A percentile compares a stretch with the other conserved stretches of the same genome.
Evolutionary conservation across 1,140 invertebrate species (phyloP).

Genomic region (Pogonomyrmex barbatus): DNA sequence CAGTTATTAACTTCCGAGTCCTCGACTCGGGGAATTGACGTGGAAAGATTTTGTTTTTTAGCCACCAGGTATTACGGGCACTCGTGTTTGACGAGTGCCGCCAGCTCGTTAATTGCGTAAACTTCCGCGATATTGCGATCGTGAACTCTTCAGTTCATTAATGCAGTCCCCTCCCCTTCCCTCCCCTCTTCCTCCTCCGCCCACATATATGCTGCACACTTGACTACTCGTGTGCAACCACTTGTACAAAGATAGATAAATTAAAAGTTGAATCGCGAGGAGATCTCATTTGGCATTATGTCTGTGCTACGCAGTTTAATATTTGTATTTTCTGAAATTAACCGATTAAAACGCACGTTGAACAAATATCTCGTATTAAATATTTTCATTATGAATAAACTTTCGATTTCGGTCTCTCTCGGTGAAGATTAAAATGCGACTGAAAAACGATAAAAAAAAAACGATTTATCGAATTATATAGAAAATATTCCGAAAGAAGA

Average conservation of each 20-base stretch:
- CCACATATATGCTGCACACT: neutral
- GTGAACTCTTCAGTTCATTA: constrained; percentile 21
- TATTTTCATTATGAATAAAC: neutral
- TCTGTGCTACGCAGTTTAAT: too few species aligned
- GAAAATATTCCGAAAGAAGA: neutral
- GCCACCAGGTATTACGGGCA: neutral
- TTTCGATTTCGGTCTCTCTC: neutral
- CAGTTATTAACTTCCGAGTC: constrained; percentile 31
- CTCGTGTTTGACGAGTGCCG: neutral
- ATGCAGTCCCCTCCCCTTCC: neutral
- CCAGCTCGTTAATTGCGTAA: constrained; percentile 31
- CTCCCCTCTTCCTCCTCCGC: too few species aligned
- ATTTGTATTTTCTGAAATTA: too few species aligned
- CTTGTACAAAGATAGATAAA: neutral
- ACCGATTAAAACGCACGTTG: neutral
- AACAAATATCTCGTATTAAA: neutral
- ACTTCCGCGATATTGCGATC: constrained; percentile 17
- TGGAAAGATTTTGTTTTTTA: constrained; percentile 31
- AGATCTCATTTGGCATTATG: too few species aligned
- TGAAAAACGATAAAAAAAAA: neutral
- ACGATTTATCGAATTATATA: neutral
- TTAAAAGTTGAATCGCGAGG: neutral
- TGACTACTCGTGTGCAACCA: neutral
- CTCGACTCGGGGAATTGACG: neutral
- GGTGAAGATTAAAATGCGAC: neutral